phyloP scores from a whole-genome alignment of 2,888 invertebrate species.

The Caenorhabditis virilis region DNA sequence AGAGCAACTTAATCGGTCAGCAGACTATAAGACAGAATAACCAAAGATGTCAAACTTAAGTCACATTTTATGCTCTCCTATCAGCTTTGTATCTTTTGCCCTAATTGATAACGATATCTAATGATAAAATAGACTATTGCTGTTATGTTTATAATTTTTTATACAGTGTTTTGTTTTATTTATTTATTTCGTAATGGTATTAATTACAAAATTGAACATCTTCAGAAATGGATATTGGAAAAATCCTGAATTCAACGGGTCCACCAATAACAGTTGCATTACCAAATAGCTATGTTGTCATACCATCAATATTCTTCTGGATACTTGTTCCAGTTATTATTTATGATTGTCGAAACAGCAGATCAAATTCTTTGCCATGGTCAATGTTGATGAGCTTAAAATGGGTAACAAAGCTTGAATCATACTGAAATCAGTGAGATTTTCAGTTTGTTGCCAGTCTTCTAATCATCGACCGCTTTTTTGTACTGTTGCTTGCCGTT shows the following conservation, averaged over 20 bases:
- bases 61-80: no score
- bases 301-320: constrained; percentile 62
- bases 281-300: constrained; percentile 35
- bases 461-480: constrained; percentile 33
- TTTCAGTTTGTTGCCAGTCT: constrained; percentile 35
- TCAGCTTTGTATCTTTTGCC: no score
- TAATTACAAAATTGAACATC: background rate
- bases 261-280: constrained; percentile 24
- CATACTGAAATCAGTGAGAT: background rate
- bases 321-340: constrained; percentile 55
- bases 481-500: constrained; percentile 44
- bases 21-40: no score
- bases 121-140: no score
- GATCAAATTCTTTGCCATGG: constrained; percentile 50
- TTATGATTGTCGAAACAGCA: constrained; percentile 45
- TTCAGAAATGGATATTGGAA: background rate
- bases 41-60: no score
- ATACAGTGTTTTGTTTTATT: no score
- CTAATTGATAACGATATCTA: no score
- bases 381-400: constrained; percentile 58
- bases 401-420: constrained; percentile 38
- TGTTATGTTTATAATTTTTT: no score
- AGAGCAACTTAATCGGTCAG: no score
- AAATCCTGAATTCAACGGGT: constrained; percentile 22
- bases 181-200: no score